Percentiles rank a stretch among this genome's conserved stretches.
phyloP scores from a whole-genome alignment of 2,888 invertebrate species.

The Stomorhina lunata region DNA sequence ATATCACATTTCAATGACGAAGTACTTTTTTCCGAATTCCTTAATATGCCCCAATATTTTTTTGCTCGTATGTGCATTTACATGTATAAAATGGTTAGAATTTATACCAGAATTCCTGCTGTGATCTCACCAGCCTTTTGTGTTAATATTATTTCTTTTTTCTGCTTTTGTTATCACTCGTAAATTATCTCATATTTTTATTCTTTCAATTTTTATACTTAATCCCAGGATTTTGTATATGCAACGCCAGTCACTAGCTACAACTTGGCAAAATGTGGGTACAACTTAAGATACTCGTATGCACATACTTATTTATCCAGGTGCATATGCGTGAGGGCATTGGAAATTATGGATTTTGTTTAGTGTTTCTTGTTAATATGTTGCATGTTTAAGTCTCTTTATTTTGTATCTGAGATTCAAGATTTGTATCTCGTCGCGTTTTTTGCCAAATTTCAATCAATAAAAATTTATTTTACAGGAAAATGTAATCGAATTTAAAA shows the following conservation, averaged over 20 bases:
- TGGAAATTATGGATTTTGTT: neutral
- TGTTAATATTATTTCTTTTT: slow-evolving; percentile 48
- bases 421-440: slow-evolving; percentile 54
- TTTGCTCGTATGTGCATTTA: no score
- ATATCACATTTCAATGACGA: no score
- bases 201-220: slow-evolving; percentile 45
- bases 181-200: slow-evolving; percentile 56
- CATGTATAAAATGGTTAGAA: neutral
- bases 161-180: slow-evolving; percentile 56
- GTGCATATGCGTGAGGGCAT: neutral
- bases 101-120: neutral
- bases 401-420: slow-evolving; percentile 8
- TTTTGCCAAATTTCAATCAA: slow-evolving; percentile 47
- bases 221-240: slow-evolving; percentile 49
- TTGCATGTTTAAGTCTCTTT: slow-evolving; percentile 5
- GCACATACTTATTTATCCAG: neutral
- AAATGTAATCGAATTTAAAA: no score
- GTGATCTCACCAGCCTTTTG: neutral
- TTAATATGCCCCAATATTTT: no score
- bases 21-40: no score
- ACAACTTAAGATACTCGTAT: neutral
- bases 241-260: neutral
- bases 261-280: slow-evolving; percentile 14
- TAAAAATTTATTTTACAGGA: no score
- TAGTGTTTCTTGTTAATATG: neutral